phyloP scores from a whole-genome alignment of 2,888 invertebrate genomes.

The Apodemia hepburni region DNA sequence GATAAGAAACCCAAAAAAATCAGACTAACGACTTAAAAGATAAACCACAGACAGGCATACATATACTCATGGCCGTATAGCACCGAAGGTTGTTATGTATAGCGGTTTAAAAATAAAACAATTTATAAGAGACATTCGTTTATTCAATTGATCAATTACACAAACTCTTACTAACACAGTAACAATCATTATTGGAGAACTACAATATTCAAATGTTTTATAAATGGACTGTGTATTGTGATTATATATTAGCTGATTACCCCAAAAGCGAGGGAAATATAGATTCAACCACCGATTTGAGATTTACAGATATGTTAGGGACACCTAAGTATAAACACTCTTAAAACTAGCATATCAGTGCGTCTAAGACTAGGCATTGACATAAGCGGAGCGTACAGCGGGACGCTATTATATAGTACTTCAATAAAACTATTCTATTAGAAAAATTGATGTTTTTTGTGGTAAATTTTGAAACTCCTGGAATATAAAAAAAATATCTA shows the following conservation, averaged over 20 bases:
- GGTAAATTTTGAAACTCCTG: too few relatives aligned
- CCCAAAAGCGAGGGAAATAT: slow-evolving; percentile 13
- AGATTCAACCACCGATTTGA: slow-evolving; percentile 14
- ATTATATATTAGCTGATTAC: slow-evolving; percentile 15
- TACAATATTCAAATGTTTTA: slow-evolving; percentile 20
- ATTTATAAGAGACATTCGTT: slow-evolving; percentile 39
- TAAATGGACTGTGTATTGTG: slow-evolving; percentile 22
- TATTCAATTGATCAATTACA: slow-evolving; percentile 41
- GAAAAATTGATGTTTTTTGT: too few relatives aligned
- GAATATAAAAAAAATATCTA: too few relatives aligned
- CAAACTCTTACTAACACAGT: slow-evolving; percentile 38
- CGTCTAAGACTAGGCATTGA: slow-evolving; percentile 11
- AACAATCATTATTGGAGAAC: slow-evolving; percentile 26
- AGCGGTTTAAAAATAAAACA: slow-evolving; percentile 28
- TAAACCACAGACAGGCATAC: too few relatives aligned
- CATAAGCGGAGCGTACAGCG: background rate
- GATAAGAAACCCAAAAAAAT: background rate
- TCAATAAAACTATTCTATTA: too few relatives aligned
- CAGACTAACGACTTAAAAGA: too few relatives aligned
- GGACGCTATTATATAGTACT: background rate
- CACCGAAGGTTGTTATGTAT: too few relatives aligned
- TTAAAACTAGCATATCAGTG: slow-evolving; percentile 21
- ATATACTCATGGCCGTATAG: too few relatives aligned
- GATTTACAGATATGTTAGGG: slow-evolving; percentile 20
- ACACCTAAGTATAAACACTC: slow-evolving; percentile 23